These are phyloP conservation scores for Grantiella picta DNA, from an alignment of 2,113 vertebrate genomes.

Conservation along the genomic window DNA sequence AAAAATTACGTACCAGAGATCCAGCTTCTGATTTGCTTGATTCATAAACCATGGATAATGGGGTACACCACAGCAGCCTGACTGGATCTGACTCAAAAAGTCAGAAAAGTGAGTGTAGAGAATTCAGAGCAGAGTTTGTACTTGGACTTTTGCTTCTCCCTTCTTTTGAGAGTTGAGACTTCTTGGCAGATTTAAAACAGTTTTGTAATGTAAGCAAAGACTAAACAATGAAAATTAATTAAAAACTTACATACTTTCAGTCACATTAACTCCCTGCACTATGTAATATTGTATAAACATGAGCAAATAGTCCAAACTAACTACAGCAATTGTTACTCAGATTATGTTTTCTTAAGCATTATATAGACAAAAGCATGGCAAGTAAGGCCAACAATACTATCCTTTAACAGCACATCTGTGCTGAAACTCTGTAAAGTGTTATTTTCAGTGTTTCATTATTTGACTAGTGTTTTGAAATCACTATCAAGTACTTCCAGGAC, in stretches of 20 bases:
- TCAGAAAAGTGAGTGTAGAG: not conserved
- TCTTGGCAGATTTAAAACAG: conserved; percentile 5
- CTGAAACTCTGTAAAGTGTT: not conserved
- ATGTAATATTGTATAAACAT: conserved; percentile 52
- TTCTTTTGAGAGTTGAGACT: not conserved
- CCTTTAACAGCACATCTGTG: not conserved
- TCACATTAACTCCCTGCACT: conserved; percentile 51
- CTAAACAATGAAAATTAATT: conserved; percentile 33
- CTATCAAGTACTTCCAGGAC: not conserved
- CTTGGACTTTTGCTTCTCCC: not conserved
- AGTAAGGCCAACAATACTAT: not conserved
- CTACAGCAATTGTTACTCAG: not conserved
- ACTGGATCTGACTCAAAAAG: not conserved
- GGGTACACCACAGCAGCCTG: not conserved
- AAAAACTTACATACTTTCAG: conserved; percentile 36
- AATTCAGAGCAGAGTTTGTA: not conserved
- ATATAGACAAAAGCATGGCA: not conserved
- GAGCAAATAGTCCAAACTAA: conserved; percentile 23
- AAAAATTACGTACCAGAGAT: not conserved
- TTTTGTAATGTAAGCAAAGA: conserved; percentile 44
- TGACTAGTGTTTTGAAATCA: not conserved
- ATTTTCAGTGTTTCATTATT: not conserved
- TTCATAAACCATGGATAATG: not conserved
- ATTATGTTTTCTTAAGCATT: conserved; percentile 25
- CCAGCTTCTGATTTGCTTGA: not conserved